Conservation (phyloP, 2,888 invertebrate species). For the Drosophila falleni region DNA sequence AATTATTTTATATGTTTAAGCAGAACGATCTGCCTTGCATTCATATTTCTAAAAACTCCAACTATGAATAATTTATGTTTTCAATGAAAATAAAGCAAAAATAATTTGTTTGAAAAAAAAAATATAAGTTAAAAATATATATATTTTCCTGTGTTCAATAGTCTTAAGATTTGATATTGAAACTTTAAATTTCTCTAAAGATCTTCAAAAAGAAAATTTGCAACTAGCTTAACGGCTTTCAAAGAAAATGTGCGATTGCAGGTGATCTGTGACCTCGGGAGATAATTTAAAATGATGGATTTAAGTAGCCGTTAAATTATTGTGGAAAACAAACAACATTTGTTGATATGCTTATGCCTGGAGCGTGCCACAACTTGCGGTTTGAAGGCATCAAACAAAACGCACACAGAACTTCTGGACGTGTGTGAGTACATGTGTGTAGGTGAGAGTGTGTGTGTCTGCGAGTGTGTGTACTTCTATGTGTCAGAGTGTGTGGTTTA, state of each 20-base stretch:
- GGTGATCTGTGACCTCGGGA: conserved; percentile 34
- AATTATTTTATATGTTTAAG: too few species aligned
- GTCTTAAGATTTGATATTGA: too few species aligned
- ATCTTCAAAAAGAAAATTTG: neutral
- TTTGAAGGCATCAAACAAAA: conserved; percentile 13
- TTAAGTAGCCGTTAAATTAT: conserved; percentile 74
- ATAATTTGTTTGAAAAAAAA: too few species aligned
- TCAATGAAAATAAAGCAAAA: too few species aligned
- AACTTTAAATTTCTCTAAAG: neutral
- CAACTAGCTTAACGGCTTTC: neutral
- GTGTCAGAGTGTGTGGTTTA: conserved; percentile 49
- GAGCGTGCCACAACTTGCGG: conserved; percentile 33
- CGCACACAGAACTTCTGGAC: conserved; percentile 2
- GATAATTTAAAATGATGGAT: conserved; percentile 75
- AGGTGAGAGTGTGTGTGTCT: neutral
- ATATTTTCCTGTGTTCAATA: too few species aligned
- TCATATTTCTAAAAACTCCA: too few species aligned
- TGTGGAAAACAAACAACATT: conserved; percentile 30
- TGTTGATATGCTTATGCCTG: conserved; percentile 12
- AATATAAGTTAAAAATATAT: too few species aligned
- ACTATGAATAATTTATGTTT: too few species aligned
- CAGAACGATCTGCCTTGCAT: too few species aligned
- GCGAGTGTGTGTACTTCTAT: neutral
- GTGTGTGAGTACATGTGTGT: neutral
- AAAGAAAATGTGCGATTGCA: conserved; percentile 1